Base-by-base conservation (phyloP, 2,797 vertebrate species). In the Neosilurus hyrtlii region DNA sequence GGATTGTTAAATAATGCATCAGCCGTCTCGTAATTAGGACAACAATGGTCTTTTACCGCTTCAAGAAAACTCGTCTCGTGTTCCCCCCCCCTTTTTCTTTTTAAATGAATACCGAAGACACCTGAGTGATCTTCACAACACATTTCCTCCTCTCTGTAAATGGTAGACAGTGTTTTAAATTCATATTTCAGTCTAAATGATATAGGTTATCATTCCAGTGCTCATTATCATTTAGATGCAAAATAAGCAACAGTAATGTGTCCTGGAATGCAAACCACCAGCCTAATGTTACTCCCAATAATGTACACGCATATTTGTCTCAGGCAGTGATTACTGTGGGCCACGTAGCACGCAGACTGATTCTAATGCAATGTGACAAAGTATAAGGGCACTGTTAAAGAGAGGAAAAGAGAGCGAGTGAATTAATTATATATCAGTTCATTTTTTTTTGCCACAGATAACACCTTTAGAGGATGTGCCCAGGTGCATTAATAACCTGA, bases 141-240 rank as follows among this genome's bases (percentile, higher is more conserved):
- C 84, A 86, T 84, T 84, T 86, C 87, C 86, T 79, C 87, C 86
- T 86, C 86, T 85, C 83, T 81, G 88, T 92, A 91, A 95, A 93
- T 91, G 91, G 92, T 90, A 90, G 91, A 90, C 90, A 89, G 89
- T 92, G 90, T 87, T 90, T 91, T 89, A 89, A 93, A 93, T 92
- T 92, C 87, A 89, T 89, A 90, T 92, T 93, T 90, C 89, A 82
- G 88, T 92, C 90, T 91, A 93, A 94, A 93, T 92, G 89, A 93
- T 94, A 92, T 90, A 93, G 91, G 93, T 93, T 92, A 92, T 94
- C 92, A 92, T 91, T 92, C 90, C 90, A 88, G 89, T 89, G 90
- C 93, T 95, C 94, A 94, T 95, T 94, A 94, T 94, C 93, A 95
- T 95, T 95, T 93, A 94, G 93, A 95, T 91, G 90, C 92, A 92